phyloP scores from a whole-genome alignment of 2,888 invertebrate genomes.

The Apomyelois bistriatella region DNA sequence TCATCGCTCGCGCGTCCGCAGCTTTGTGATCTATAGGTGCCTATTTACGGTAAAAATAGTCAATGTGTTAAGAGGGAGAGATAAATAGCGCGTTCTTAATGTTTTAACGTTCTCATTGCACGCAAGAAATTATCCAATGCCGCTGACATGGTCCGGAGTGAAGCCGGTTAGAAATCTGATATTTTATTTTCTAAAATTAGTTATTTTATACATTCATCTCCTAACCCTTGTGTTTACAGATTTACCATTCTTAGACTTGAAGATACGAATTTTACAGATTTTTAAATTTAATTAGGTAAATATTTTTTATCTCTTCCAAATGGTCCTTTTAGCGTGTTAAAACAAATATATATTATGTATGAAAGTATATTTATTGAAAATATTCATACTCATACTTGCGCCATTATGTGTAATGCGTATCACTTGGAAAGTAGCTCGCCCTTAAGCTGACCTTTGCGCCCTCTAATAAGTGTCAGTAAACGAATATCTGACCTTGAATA shows the following conservation, averaged over 20 bases:
- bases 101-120: constrained; percentile 11
- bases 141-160: constrained; percentile 3
- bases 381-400: too few species aligned
- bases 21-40: constrained; percentile 4
- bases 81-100: constrained; percentile 2
- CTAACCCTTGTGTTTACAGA: too few species aligned
- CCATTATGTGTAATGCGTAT: too few species aligned
- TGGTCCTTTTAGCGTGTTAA: too few species aligned
- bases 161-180: constrained; percentile 5
- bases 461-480: constrained; percentile 48
- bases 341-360: too few species aligned
- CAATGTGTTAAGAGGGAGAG: constrained; percentile 3
- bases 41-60: constrained; percentile 6
- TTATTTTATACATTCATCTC: too few species aligned
- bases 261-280: too few species aligned
- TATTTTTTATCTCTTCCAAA: too few species aligned
- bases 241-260: too few species aligned
- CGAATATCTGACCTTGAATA: constrained; percentile 73
- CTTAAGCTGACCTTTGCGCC: constrained; percentile 24
- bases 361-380: too few species aligned
- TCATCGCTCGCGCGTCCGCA: neutral
- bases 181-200: neutral
- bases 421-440: constrained; percentile 1
- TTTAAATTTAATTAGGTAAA: too few species aligned
- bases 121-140: constrained; percentile 6